Evolutionary conservation across 92 coral and sea anemone species (phyloP), one percentile per base, ranked within the genome.

Genomic region (Galaxea fascicularis): DNA sequence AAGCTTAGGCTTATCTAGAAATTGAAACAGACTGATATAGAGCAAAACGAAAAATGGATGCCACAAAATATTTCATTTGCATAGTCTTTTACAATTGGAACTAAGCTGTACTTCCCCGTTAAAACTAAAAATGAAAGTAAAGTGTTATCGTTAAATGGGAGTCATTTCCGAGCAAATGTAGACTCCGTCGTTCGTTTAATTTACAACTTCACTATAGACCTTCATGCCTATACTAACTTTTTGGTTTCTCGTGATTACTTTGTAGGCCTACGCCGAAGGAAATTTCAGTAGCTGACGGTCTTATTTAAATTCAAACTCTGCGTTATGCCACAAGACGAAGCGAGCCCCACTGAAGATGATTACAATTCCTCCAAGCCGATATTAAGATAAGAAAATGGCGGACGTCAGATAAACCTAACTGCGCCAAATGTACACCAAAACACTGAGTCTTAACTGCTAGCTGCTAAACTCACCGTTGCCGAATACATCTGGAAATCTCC

Each of bases 401-500:
- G 69, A 68, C 78, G 22, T 18, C 69, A 4, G 66, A 65, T 65
- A 47, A 66, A 27, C 25, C 65, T 47, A 49, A 67, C 62, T 45
- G 59, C 45, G 35, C 72, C 46, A 56, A 66, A 15, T 74, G 59
- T 18, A 26, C 30, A 22, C 57, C 15, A 11, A 70, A 76, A 39
- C 76, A 35, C 82, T 79, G 25, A 60, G 62, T 35, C 28, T 8
- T 62, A 13, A 22, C 31, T 63, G 72, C 3, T 68, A 58, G 77
- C 76, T 71, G 60, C 56, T 17, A 52, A 14, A 80, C 99, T 95
- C 62, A 97, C 99, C 97, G 98, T 95, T 20, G 96, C 91, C n/a
- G 99, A 94, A 65, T 90, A 92, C 86, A 97, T 77, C 71, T 97
- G 99, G 81, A 95, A 94, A 28, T 97, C 99, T 22, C 97, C 99